Base-by-base conservation (phyloP, 2,888 invertebrate species). In the Temnothorax unifasciatus region DNA sequence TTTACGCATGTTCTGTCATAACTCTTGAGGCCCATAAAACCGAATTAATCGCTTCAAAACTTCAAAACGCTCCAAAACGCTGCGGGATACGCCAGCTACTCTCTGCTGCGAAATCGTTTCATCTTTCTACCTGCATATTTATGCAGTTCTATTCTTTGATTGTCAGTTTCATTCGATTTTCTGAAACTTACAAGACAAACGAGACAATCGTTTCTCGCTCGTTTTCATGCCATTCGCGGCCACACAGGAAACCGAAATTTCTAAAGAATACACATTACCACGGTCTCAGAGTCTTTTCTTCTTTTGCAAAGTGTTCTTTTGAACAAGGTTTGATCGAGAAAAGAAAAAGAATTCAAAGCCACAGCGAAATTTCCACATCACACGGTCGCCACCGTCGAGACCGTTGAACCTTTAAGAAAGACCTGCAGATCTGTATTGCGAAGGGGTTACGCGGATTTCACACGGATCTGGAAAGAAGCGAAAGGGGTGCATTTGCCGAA, bases 31-130 rank as follows among this genome's bases (percentile, higher is more conserved):
- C 75, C 89, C 90, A 88, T 92, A 92, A 92, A 91, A 90, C 87
- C 88, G 83, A 90, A 92, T 92, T 91, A 92, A 92, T 91, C 90
- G 91, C 85, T 83, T 44, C 77, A 83, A 88, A 91, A 89, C 83
- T 34, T 6, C 34, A 34, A 34, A 34, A 34, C 34, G 34, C 73
- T 29, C 3, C 29, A 29, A 29, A 29, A 29, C 29, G 29, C 29
- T 29, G 3, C 29, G 29, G 29, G 29, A 29, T 29, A n/a, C n/a
- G 29, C 29, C 29, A 29, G 29, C 29, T 29, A 29, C 29, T 29
- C 29, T 29, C 29, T 29, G 29, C 29, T 29, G 3, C 29, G 3
- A 29, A 29, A 29, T 29, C 3, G 29, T 3, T 29, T 29, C 29
- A 29, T 29, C 3, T 29, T 29, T 29, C 29, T 29, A 29, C 73